A percentile compares a stretch with the other conserved stretches of the same genome.
Evolutionary conservation across 2,113 vertebrate genomes (phyloP).

Genomic region (Polypterus senegalus): DNA sequence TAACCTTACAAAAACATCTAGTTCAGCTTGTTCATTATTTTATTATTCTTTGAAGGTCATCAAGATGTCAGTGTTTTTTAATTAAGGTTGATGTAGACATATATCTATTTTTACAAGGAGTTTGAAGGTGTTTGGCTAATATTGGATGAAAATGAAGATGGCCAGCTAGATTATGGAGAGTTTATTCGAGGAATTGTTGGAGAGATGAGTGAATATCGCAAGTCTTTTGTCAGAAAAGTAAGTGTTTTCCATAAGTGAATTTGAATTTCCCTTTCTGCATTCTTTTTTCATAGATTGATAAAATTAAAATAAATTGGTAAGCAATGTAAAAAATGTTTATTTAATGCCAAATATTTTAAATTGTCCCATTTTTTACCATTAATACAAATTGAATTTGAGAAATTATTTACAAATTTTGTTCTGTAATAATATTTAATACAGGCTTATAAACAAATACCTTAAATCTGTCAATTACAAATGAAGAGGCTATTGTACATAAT

Average conservation of each 20-base stretch:
- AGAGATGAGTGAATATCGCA: conserved; percentile 68
- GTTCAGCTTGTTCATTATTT: too few relatives aligned
- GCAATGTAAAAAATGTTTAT: neutral
- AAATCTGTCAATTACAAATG: too few relatives aligned
- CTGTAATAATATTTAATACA: too few relatives aligned
- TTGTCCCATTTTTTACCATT: neutral
- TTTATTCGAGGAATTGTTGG: conserved; percentile 47
- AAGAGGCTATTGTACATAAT: too few relatives aligned
- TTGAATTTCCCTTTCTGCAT: neutral
- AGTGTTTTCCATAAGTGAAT: conserved; percentile 4
- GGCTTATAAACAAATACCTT: too few relatives aligned
- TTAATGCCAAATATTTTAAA: neutral
- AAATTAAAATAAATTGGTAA: neutral
- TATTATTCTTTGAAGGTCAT: too few relatives aligned
- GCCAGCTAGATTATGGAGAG: conserved; percentile 38
- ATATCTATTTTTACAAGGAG: conserved; percentile 36
- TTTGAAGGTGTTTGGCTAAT: conserved; percentile 52
- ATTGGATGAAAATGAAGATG: conserved; percentile 30
- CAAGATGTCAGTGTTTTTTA: neutral
- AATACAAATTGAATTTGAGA: too few relatives aligned
- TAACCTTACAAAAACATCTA: too few relatives aligned
- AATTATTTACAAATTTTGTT: too few relatives aligned
- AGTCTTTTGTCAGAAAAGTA: conserved; percentile 63
- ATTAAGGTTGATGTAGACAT: neutral
- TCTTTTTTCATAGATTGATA: neutral